Evolutionary conservation across 2,113 vertebrate species (phyloP).

Genomic region (Phalacrocorax carbo): DNA sequence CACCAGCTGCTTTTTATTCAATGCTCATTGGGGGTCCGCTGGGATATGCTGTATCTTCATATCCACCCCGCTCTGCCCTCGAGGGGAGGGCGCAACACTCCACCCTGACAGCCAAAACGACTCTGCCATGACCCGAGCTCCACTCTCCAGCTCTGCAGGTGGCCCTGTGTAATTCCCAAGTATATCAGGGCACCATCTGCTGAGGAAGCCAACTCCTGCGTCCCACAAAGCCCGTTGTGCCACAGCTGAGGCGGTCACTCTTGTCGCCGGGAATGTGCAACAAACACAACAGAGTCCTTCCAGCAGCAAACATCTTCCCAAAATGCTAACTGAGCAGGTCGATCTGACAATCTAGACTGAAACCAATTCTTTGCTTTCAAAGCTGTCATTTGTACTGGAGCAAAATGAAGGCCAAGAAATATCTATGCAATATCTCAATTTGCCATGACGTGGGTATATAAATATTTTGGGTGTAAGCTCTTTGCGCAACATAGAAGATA

Average conservation of each 20-base stretch:
- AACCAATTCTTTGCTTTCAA: neutral
- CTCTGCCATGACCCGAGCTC: neutral
- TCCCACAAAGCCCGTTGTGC: accelerated
- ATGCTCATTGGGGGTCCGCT: accelerated
- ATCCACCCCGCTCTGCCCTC: neutral
- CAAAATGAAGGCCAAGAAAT: neutral
- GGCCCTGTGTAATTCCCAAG: neutral
- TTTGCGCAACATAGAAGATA: neutral
- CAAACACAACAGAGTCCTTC: accelerated
- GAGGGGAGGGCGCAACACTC: neutral
- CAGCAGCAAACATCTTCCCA: neutral
- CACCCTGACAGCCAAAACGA: accelerated
- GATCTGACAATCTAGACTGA: neutral
- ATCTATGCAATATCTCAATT: neutral
- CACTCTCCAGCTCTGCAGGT: neutral
- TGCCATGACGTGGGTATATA: neutral
- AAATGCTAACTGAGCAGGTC: neutral
- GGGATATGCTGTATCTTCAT: neutral
- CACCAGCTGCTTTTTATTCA: neutral
- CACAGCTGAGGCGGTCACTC: accelerated
- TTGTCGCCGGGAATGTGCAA: accelerated
- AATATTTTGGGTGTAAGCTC: neutral
- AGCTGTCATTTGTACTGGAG: neutral
- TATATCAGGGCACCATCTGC: neutral
- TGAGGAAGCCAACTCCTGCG: neutral